Evolutionary conservation across 2,888 invertebrate species (phyloP).

Genomic region (Theretra japonica): DNA sequence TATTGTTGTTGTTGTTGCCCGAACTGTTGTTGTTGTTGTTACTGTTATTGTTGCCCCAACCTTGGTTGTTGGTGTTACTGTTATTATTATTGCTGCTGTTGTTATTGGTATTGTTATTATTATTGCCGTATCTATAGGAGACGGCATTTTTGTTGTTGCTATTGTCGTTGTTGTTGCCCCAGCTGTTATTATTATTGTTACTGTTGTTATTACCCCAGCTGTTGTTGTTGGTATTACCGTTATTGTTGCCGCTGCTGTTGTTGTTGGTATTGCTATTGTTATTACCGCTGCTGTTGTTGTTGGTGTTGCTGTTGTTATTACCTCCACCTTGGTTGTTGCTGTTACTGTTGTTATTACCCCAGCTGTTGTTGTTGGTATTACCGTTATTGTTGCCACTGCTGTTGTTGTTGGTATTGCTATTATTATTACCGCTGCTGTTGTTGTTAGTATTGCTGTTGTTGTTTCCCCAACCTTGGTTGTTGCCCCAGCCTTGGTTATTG

Average conservation of each 20-base stretch:
- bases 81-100: conserved; percentile 39
- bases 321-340: no score
- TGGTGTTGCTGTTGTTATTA: no score
- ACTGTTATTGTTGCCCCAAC: conserved; percentile 44
- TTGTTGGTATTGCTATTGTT: conserved; percentile 51
- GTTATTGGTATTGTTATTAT: conserved; percentile 40
- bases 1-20: conserved; percentile 53
- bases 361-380: no score
- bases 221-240: conserved; percentile 45
- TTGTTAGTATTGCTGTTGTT: no score
- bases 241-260: conserved; percentile 46
- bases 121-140: no score
- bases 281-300: conserved; percentile 37
- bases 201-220: conserved; percentile 52
- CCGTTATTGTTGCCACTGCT: no score
- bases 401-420: no score
- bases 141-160: no score
- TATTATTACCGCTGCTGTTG: no score
- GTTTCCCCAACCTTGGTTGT: no score
- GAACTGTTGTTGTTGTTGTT: conserved; percentile 50
- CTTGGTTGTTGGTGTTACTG: no score
- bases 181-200: conserved; percentile 47
- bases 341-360: no score
- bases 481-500: conserved; percentile 58
- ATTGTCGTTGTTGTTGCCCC: conserved; percentile 41